Evolutionary conservation across 2,113 vertebrate species (phyloP), one percentile per base, ranked within the genome.

Genomic region (Boleophthalmus pectinirostris): DNA sequence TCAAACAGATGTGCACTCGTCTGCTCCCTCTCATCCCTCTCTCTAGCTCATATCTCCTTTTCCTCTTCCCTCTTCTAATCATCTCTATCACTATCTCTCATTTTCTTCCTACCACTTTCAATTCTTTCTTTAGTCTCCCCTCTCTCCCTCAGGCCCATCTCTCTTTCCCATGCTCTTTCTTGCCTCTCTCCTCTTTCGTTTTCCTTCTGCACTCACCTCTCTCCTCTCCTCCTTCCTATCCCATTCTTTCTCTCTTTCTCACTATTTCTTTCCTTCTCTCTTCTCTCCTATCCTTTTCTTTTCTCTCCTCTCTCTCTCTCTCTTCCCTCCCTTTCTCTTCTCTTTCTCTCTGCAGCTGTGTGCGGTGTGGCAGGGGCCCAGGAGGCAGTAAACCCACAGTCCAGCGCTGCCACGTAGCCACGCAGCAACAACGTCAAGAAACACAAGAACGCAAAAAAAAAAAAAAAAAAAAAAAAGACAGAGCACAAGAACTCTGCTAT

Each of bases 311-410:
- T 15, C 56, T 23, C n/a, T 11, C 56, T 3, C 21, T n/a, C 12
- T 58, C 54, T 24, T 21, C 3, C 21, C 21, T 21, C 12, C 11
- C 12, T 3, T 9, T 11, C 12, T 13, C 74, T 72, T 78, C 84
- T 83, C 75, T 80, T 76, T 85, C 81, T 73, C 51, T 54, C n/a
- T 77, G 78, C 86, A 89, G 89, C 86, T 87, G 87, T 75, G 76
- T 78, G 84, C 64, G 81, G 68, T 81, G 86, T 82, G 84, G 80
- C 79, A 61, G 66, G 73, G 75, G 86, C 87, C 89, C 91, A 91
- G 85, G 72, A 84, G 81, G 87, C 90, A 87, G 86, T 85, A 89
- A 90, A 91, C 83, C 86, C 85, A 82, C 76, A 74, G 88, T 65
- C 82, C 76, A 82, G 75, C 10, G 77, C 79, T 90, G 89, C 89